Evolutionary conservation across 2,797 vertebrate genomes (phyloP).

Genomic region (Parotocinclus haroldoi): DNA sequence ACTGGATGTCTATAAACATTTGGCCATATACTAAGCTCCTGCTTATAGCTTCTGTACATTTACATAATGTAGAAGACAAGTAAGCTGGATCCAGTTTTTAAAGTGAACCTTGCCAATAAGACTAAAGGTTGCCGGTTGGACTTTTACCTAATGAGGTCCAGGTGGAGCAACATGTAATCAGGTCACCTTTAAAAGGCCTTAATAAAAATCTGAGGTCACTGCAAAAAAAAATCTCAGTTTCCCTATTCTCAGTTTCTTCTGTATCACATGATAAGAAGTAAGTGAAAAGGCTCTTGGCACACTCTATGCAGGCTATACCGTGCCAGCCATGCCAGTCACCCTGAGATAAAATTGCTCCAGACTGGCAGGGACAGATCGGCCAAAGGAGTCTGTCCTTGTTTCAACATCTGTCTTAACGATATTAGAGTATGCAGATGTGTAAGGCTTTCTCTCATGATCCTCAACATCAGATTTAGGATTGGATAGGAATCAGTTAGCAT

Average conservation of each 20-base stretch:
- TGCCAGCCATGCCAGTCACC: conserved; percentile 7
- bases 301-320: conserved; percentile 4
- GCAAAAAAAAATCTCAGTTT: background rate
- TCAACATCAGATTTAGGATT: conserved; percentile 19
- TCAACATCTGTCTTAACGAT: background rate
- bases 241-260: background rate
- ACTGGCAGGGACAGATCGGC: conserved; percentile 17
- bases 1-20: no score
- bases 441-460: conserved; percentile 9
- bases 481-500: background rate
- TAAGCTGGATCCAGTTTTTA: background rate
- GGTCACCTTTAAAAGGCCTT: conserved; percentile 15
- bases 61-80: no score
- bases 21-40: no score
- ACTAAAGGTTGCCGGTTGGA: conserved; percentile 7
- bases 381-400: conserved; percentile 3
- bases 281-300: background rate
- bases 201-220: conserved; percentile 8
- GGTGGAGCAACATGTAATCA: conserved; percentile 4
- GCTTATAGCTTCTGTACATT: no score
- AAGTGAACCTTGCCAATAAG: conserved; percentile 3
- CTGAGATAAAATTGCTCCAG: conserved; percentile 17
- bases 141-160: conserved; percentile 31
- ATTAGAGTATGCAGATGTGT: no score
- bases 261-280: background rate